Conservation (phyloP, 1,140 invertebrate species). For the Drosophila pachea region DNA sequence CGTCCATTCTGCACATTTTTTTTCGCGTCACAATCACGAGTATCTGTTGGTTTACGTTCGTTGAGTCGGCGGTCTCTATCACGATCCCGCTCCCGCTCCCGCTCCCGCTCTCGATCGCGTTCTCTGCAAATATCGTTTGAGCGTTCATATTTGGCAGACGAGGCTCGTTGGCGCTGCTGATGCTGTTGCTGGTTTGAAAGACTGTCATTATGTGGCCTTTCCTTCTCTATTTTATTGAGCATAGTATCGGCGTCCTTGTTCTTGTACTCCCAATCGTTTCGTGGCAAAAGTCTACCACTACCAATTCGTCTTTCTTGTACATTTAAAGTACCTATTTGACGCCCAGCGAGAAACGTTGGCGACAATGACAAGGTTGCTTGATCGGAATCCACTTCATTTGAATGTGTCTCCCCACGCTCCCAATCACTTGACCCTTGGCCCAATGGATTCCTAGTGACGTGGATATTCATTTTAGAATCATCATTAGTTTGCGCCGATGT, state of each 20-base stretch:
- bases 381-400: neutral
- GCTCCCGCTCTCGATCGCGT: conserved; percentile 19
- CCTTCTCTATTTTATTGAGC: conserved; percentile 44
- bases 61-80: conserved; percentile 32
- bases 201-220: conserved; percentile 35
- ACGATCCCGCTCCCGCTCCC: conserved; percentile 30
- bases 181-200: neutral
- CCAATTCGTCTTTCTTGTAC: conserved; percentile 83
- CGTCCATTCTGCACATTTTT: conserved; percentile 31
- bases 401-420: conserved; percentile 31
- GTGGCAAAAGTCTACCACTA: conserved; percentile 85
- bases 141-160: conserved; percentile 29
- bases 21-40: conserved; percentile 32
- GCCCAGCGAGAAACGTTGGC: conserved; percentile 37
- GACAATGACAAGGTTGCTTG: conserved; percentile 33
- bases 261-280: conserved; percentile 83
- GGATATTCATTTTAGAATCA: conserved; percentile 3
- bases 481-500: conserved; percentile 6
- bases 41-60: conserved; percentile 1
- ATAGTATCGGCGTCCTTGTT: conserved; percentile 57
- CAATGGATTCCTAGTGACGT: too few species aligned
- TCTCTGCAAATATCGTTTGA: conserved; percentile 14
- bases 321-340: conserved; percentile 16
- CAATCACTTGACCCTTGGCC: conserved; percentile 6
- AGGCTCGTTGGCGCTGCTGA: conserved; percentile 35